These are phyloP conservation scores for Choreutis nemorana DNA, from an alignment of 2,888 invertebrate species.

Conservation along the genomic window DNA sequence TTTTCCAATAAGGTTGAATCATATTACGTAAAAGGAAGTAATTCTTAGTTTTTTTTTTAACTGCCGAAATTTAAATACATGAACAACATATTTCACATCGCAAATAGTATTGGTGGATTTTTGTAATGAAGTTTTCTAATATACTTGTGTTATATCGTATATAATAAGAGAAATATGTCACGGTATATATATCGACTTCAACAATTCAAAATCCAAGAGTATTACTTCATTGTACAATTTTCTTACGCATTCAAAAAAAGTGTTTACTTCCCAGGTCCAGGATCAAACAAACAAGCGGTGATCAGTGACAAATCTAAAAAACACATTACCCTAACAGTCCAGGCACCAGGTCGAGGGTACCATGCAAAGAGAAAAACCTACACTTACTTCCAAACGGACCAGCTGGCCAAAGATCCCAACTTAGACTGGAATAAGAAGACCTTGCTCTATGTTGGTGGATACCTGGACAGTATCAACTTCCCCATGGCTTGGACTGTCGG, in stretches of 20 bases:
- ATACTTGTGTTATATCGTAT: no score
- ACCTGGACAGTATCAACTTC: constrained; percentile 28
- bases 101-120: no score
- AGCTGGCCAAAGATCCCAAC: constrained; percentile 5
- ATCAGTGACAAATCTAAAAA: constrained; percentile 3
- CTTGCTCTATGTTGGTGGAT: constrained; percentile 34
- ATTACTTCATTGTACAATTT: background rate
- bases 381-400: constrained; percentile 1
- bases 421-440: constrained; percentile 20
- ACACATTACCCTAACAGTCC: constrained; percentile 2
- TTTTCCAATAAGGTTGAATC: no score
- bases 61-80: no score
- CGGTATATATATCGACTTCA: no score
- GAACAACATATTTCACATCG: no score
- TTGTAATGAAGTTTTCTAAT: no score
- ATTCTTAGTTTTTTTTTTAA: no score
- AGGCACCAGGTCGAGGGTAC: constrained; percentile 1
- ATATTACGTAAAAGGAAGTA: no score
- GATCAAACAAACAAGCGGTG: constrained; percentile 2
- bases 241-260: no score
- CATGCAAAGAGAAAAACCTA: constrained; percentile 1
- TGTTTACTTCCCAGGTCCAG: constrained; percentile 5
- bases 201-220: no score
- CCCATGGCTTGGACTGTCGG: constrained; percentile 18
- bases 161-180: no score